Conservation (phyloP, 2,888 invertebrate genomes). For the Drosophila yooni region DNA sequence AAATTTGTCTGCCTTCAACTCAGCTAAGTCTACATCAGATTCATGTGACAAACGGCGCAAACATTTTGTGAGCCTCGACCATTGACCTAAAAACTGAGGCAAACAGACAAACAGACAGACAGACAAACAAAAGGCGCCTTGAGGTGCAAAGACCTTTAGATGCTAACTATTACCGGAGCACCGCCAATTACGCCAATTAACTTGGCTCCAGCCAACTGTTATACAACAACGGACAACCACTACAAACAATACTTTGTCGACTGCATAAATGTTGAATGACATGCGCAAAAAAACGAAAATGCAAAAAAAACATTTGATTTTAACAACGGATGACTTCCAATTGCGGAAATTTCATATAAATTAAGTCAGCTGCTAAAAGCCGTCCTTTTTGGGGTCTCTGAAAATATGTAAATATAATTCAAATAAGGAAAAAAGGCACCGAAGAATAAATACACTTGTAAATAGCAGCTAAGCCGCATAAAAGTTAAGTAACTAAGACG, state of each 20-base stretch:
- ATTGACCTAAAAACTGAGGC: conserved; percentile 68
- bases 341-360: not conserved
- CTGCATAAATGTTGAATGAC: conserved; percentile 65
- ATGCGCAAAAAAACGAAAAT: conserved; percentile 22
- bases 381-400: conserved; percentile 25
- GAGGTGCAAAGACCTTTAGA: conserved; percentile 46
- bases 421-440: not conserved
- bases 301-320: conserved; percentile 27
- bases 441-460: not conserved
- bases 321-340: conserved; percentile 8
- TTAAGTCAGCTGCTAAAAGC: conserved; percentile 18
- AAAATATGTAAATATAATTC: conserved; percentile 32
- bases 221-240: conserved; percentile 34
- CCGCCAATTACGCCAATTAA: conserved; percentile 66
- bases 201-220: conserved; percentile 37
- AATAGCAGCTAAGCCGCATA: not conserved
- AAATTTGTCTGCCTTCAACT: conserved; percentile 69
- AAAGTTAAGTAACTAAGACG: not conserved
- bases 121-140: conserved; percentile 44
- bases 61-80: conserved; percentile 61
- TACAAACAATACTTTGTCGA: conserved; percentile 40
- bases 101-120: conserved; percentile 30
- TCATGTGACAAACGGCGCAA: conserved; percentile 51
- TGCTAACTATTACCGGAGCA: conserved; percentile 44
- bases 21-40: conserved; percentile 4